These are phyloP conservation scores for Lepisosteus osseus DNA, from an alignment of 2,113 vertebrate species.

Conservation along the genomic window DNA sequence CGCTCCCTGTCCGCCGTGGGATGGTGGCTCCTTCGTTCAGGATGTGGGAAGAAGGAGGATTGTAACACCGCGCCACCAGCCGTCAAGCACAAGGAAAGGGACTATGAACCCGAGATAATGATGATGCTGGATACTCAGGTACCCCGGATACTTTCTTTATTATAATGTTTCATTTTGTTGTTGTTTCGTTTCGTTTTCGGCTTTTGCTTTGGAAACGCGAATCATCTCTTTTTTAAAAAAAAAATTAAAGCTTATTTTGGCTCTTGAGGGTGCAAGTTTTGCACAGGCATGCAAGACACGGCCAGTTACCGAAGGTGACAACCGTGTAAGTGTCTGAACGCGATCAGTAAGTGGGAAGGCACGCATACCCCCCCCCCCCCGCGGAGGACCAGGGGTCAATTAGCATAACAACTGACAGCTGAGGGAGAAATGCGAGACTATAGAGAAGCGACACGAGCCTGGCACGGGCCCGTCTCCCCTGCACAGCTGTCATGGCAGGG, in stretches of 20 bases:
- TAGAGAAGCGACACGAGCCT: conserved; percentile 21
- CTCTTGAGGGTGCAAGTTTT: background rate
- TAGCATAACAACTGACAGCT: conserved; percentile 22
- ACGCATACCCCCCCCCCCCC: too few species aligned
- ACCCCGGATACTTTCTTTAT: conserved; percentile 14
- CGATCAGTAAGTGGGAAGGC: too few species aligned
- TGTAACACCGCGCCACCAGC: conserved; percentile 12
- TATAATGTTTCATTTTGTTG: background rate
- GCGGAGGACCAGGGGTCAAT: conserved; percentile 1
- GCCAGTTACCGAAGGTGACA: too few species aligned
- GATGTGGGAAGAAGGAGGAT: conserved; percentile 10
- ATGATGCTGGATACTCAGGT: conserved; percentile 51
- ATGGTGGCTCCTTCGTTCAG: conserved; percentile 15
- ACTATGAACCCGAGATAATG: conserved; percentile 42
- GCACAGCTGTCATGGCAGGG: conserved; percentile 21
- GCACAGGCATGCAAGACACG: too few species aligned
- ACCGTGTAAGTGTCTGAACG: too few species aligned
- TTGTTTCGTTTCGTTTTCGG: background rate
- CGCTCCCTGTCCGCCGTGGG: conserved; percentile 15
- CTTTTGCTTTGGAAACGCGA: too few species aligned
- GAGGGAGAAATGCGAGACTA: conserved; percentile 12
- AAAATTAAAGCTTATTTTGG: background rate
- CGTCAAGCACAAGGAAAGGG: conserved; percentile 22
- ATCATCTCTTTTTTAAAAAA: background rate
- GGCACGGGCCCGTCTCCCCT: conserved; percentile 26